Percentiles rank a stretch among this genome's conserved stretches.
These are phyloP conservation scores for Eulemur rubriventer DNA, from an alignment of 2,797 vertebrate species.

Conservation along the genomic window DNA sequence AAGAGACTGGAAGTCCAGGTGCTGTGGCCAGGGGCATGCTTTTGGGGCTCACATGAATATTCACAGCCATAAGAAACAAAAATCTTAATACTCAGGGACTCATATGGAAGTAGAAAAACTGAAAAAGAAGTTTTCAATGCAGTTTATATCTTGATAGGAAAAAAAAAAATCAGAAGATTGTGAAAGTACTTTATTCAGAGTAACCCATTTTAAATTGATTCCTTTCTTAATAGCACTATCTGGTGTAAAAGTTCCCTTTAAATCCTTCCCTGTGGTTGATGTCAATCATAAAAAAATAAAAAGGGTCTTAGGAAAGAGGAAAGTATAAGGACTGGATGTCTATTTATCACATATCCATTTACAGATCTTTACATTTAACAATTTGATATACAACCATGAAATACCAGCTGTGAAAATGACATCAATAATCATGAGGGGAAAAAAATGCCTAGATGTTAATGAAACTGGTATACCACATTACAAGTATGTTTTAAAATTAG, in stretches of 20 bases:
- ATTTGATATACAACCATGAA: background rate
- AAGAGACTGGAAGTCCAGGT: background rate
- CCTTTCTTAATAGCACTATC: background rate
- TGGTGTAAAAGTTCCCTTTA: background rate
- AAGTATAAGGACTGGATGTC: background rate
- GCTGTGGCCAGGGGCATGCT: background rate
- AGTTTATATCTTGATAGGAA: background rate
- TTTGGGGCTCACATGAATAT: background rate
- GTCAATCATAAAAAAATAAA: background rate
- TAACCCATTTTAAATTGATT: background rate
- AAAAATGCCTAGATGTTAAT: background rate
- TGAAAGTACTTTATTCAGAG: background rate
- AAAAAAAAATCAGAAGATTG: background rate
- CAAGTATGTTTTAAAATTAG: background rate
- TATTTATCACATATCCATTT: background rate
- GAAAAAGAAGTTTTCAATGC: background rate
- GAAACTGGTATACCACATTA: background rate
- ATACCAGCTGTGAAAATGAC: background rate
- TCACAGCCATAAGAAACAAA: background rate
- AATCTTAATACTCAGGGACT: background rate
- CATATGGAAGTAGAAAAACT: background rate
- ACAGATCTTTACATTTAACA: constrained; percentile 14
- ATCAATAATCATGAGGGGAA: background rate
- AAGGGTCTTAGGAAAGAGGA: background rate
- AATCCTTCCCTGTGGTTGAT: background rate